Base-by-base conservation (phyloP, 2,113 vertebrate genomes). In the Serinus canaria region DNA sequence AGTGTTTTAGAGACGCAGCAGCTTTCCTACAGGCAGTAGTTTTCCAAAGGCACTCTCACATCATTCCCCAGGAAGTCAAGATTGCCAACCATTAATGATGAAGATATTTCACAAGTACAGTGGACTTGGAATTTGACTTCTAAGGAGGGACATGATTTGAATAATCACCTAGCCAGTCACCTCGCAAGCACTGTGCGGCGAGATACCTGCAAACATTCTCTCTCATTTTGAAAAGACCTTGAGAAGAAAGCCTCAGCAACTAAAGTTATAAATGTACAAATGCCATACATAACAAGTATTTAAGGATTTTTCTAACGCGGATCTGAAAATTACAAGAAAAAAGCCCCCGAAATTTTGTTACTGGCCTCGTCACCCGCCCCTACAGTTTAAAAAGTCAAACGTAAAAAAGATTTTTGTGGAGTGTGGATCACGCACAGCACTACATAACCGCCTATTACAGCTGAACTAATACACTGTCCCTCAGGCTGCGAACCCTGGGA, bases 221-320 rank as follows among this genome's bases (percentile, higher is more conserved):
- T 41, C 5, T 77, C 21, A 50, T 53, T 58, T 31, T 12, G 18
- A n/a, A 44, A 23, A 89, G 46, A 41, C 20, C n/a, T 37, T 22
- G 15, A 70, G 37, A 81, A 73, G 17, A 73, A 83, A 92, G 8
- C 46, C 50, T 70, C 64, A 62, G 28, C 39, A 67, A 15, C 30
- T 10, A 6, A 62, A 66, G 17, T 23, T 30, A 56, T 4, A n/a
- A 35, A 85, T 44, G 39, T 25, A 31, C 30, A 9, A 80, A 46
- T 4, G 8, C 7, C 19, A 2, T 4, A 12, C 2, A 9, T 5
- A 77, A 66, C 3, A 69, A 10, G 13, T 12, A 47, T 6, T 20
- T 31, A 53, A 22, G 19, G 27, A 50, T 62, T 76, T 58, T n/a
- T 50, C 23, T 19, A 49, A 41, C 0, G 9, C 1, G 2, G 5